These are phyloP conservation scores for Paramormyrops kingsleyae DNA, from an alignment of 2,113 vertebrate species.

Conservation along the genomic window DNA sequence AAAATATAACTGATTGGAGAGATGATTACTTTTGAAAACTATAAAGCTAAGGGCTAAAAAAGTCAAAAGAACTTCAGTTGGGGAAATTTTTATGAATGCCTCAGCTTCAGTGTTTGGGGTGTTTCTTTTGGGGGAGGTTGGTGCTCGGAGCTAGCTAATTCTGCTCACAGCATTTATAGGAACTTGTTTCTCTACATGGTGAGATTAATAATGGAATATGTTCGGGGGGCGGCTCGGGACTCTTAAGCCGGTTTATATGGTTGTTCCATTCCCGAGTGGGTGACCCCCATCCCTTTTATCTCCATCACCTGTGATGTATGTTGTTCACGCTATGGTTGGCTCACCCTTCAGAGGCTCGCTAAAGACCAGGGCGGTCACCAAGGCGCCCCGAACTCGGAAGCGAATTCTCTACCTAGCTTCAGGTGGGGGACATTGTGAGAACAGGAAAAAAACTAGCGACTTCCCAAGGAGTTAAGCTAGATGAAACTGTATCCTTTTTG, in stretches of 20 bases:
- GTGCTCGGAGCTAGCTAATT: not conserved
- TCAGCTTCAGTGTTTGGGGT: not conserved
- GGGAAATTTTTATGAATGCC: not conserved
- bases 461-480: not conserved
- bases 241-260: not conserved
- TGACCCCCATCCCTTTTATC: not conserved
- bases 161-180: not conserved
- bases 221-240: not conserved
- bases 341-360: constrained; percentile 6
- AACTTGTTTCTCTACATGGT: not conserved
- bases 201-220: constrained; percentile 7
- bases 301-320: not conserved
- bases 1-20: not conserved
- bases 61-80: not conserved
- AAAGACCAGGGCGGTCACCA: not conserved
- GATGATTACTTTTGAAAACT: not conserved
- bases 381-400: not conserved
- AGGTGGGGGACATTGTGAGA: not conserved
- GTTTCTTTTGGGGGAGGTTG: not conserved
- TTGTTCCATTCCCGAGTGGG: not conserved
- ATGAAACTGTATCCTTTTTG: not conserved
- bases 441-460: not conserved
- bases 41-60: not conserved
- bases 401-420: constrained; percentile 3
- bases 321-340: not conserved